These are phyloP conservation scores for Myocastor coypus DNA, from an alignment of 2,113 vertebrate genomes.

Conservation along the genomic window DNA sequence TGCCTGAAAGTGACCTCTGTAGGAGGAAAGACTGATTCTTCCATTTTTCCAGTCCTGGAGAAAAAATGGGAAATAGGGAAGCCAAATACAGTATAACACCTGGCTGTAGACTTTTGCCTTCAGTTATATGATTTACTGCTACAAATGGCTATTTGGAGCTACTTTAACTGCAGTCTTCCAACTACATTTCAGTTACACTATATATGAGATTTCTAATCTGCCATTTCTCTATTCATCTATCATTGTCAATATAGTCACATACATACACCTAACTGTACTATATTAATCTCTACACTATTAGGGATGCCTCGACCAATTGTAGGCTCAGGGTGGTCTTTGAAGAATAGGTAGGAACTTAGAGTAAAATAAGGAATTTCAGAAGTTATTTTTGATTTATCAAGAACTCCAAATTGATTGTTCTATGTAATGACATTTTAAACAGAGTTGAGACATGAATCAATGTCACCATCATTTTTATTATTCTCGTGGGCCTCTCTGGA, in stretches of 20 bases:
- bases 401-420: background rate
- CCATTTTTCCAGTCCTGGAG: background rate
- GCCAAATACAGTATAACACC: background rate
- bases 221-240: background rate
- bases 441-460: background rate
- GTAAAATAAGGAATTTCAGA: background rate
- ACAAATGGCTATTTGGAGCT: background rate
- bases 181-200: background rate
- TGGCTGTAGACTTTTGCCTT: background rate
- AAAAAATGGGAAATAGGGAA: background rate
- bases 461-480: background rate
- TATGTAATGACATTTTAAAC: background rate
- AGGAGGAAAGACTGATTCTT: background rate
- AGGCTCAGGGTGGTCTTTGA: background rate
- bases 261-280: background rate
- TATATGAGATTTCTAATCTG: background rate
- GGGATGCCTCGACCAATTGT: background rate
- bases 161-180: background rate
- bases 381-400: background rate
- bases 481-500: background rate
- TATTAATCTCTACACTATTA: background rate
- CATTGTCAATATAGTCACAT: background rate
- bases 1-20: background rate
- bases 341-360: background rate
- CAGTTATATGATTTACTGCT: background rate